Evolutionary conservation across 1,140 invertebrate genomes (phyloP).

Genomic region (Drosophila melanica): DNA sequence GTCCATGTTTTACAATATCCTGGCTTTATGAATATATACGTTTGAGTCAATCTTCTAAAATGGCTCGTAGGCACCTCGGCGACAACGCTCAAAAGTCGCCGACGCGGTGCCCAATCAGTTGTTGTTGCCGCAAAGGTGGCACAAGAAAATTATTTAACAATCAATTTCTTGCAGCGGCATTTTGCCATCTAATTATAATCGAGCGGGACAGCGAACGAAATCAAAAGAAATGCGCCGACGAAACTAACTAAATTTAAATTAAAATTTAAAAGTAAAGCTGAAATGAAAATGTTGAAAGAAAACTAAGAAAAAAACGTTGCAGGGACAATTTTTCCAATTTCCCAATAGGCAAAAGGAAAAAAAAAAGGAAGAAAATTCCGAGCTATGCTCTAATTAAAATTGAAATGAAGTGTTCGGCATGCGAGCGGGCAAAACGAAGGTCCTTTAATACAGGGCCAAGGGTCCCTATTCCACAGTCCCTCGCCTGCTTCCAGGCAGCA

Average conservation of each 20-base stretch:
- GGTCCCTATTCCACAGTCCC: background rate
- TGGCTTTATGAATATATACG: too few species aligned
- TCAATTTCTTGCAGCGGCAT: conserved; percentile 74
- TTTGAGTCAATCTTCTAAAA: background rate
- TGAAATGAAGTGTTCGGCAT: conserved; percentile 70
- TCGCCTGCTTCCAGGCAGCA: conserved; percentile 13
- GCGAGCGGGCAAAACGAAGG: conserved; percentile 52
- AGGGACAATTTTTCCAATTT: conserved; percentile 20
- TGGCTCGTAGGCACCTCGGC: conserved; percentile 36
- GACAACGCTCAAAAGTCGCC: background rate
- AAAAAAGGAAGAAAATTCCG: conserved; percentile 47
- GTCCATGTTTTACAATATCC: too few species aligned
- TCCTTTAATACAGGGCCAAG: conserved; percentile 51
- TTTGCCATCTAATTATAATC: conserved; percentile 82
- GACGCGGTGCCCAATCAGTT: conserved; percentile 57
- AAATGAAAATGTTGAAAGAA: conserved; percentile 31
- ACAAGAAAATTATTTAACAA: conserved; percentile 76
- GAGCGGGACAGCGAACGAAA: conserved; percentile 31
- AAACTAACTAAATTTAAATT: conserved; percentile 33
- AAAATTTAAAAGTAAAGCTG: conserved; percentile 17
- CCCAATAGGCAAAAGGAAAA: background rate
- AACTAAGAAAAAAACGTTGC: background rate
- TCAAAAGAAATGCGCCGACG: conserved; percentile 63
- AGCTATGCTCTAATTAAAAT: conserved; percentile 76
- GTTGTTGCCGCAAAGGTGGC: conserved; percentile 69